Base-by-base conservation (phyloP, 2,888 invertebrate species). In the Leptopilina myrica region DNA sequence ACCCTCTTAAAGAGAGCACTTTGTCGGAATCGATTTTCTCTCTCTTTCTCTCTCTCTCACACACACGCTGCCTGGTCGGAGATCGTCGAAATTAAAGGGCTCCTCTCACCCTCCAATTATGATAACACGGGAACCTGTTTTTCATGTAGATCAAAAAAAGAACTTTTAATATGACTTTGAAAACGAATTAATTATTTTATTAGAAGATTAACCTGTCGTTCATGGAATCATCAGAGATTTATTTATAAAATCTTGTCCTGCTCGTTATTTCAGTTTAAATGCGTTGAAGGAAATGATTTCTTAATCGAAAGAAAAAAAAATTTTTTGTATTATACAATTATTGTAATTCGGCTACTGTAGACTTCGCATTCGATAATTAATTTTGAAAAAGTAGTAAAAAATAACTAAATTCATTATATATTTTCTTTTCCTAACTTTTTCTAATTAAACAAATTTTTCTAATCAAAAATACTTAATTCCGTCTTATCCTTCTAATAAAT, bases 161-260 rank as follows among this genome's bases (percentile, higher is more conserved):
- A 49, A 49, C 49, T 49, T 73, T 73, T 73, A 56, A 73, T 73
- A 73, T 53, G 73, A 56, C 53, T 73, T 73, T 53, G 56, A 33
- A 56, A 73, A 73, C 73, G 73, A 73, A 73, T 73, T 56, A 73
- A 73, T 73, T 73, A 73, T 73, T 73, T 73, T 73, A 73, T 73
- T 56, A 73, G 53, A 33, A 56, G 73, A 73, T 53, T 73, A 73
- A 73, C 73, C 33, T 73, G 73, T 8, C 56, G 56, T 56, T 73
- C 73, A 56, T 56, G 73, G 56, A 73, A 73, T 73, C 56, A 73
- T 73, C 33, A 20, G 7, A 66, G 66, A 66, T 66, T 56, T 69
- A 69, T 53, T 56, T 69, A 26, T 73, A 69, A 53, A n/a, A 9
- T 69, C 49, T 26, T 14, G 33, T 73, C 53, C 33, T 40, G 43